Percentiles rank a stretch among this genome's conserved stretches.
These are phyloP conservation scores for Alaudala cheleensis DNA, from an alignment of 2,113 vertebrate genomes.

Conservation along the genomic window DNA sequence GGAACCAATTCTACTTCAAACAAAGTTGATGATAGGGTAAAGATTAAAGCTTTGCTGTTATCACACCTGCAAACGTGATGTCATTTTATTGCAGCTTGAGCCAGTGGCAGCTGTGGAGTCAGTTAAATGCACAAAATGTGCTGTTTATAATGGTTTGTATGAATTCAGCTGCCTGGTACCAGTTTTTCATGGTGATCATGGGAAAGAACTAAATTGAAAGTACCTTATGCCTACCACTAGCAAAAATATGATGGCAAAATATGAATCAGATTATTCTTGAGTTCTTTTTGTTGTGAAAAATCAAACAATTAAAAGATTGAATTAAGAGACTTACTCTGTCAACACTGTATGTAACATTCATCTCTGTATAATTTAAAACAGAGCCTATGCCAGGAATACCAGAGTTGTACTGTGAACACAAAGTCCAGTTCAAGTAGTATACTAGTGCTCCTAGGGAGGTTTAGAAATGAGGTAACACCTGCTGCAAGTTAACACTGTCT, in stretches of 20 bases:
- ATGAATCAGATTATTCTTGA: not conserved
- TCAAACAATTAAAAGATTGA: not conserved
- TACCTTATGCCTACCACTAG: not conserved
- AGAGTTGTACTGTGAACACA: not conserved
- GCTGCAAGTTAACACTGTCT: not conserved
- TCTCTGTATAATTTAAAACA: not conserved
- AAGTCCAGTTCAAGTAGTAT: not conserved
- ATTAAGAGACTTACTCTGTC: not conserved
- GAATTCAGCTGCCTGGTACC: not conserved
- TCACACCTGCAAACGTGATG: not conserved
- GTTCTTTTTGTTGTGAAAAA: not conserved
- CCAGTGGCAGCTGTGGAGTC: not conserved
- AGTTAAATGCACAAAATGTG: not conserved
- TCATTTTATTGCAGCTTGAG: not conserved
- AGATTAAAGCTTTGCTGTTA: not conserved
- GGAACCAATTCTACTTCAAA: not conserved
- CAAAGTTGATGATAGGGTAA: not conserved
- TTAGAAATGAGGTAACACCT: not conserved
- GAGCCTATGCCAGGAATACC: not conserved
- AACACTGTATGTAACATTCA: not conserved
- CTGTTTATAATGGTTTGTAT: not conserved
- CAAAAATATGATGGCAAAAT: not conserved
- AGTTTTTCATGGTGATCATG: not conserved
- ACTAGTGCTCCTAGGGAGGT: not conserved
- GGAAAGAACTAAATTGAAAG: not conserved